These are phyloP conservation scores for Dynastes grantii DNA, from an alignment of 2,888 invertebrate species.

Conservation along the genomic window DNA sequence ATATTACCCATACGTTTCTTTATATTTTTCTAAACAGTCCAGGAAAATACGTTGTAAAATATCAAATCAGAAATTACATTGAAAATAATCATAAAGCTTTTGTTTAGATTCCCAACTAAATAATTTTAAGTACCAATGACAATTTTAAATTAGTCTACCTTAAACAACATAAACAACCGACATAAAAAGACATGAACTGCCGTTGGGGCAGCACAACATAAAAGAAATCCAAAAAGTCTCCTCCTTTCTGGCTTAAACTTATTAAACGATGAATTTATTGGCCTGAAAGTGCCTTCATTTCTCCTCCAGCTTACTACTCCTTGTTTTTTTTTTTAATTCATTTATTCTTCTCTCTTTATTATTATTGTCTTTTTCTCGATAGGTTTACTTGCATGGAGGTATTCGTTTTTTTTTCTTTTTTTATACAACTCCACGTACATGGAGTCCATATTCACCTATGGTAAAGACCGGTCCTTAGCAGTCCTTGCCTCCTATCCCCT, in stretches of 20 bases:
- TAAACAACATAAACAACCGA: background rate
- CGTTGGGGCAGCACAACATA: background rate
- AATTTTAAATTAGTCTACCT: too few species aligned
- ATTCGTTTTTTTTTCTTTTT: too few species aligned
- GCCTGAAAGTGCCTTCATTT: conserved; percentile 16
- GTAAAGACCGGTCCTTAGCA: background rate
- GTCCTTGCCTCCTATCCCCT: background rate
- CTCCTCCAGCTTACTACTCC: background rate
- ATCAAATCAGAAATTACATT: too few species aligned
- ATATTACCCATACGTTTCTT: too few species aligned
- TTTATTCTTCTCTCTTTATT: background rate
- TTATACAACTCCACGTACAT: too few species aligned
- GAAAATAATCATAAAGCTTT: too few species aligned
- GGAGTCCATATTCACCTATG: background rate
- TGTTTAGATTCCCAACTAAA: too few species aligned
- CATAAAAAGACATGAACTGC: background rate
- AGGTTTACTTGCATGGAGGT: background rate
- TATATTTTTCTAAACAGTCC: too few species aligned
- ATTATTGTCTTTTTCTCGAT: background rate
- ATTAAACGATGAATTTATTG: conserved; percentile 39
- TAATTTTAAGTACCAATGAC: too few species aligned
- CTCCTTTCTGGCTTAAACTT: conserved; percentile 21
- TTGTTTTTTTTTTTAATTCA: background rate
- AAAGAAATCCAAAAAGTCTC: background rate
- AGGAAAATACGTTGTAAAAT: too few species aligned